These are phyloP conservation scores for Cydia pomonella DNA, from an alignment of 1,140 invertebrate genomes.

Conservation along the genomic window DNA sequence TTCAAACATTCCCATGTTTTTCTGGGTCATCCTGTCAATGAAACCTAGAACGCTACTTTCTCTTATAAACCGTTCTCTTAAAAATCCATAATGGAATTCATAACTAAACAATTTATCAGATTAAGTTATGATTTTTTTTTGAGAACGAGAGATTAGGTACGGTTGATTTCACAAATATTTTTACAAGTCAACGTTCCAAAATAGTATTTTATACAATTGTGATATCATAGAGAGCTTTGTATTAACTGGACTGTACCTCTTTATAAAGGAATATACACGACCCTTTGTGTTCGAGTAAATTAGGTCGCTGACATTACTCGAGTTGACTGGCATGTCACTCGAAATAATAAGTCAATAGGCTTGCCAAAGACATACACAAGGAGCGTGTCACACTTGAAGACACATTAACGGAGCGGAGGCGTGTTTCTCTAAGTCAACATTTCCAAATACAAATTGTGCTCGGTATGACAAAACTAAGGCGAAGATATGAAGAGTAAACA, in stretches of 20 bases:
- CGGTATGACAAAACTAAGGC: background rate
- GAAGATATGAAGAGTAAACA: background rate
- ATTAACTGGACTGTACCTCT: background rate
- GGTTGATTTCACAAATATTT: too few species aligned
- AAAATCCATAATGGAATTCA: too few species aligned
- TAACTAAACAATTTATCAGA: too few species aligned
- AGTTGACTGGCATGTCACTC: background rate
- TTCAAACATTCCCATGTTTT: too few species aligned
- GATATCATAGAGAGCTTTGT: too few species aligned
- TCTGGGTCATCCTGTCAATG: too few species aligned
- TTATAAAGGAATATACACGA: background rate
- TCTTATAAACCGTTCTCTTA: too few species aligned
- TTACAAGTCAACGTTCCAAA: background rate
- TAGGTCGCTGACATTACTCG: background rate
- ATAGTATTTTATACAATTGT: background rate
- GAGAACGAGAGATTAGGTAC: too few species aligned
- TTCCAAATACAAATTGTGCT: background rate
- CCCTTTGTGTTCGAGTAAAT: background rate
- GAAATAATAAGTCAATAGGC: background rate
- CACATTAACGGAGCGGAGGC: background rate
- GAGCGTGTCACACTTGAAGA: background rate
- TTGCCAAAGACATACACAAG: conserved; percentile 7
- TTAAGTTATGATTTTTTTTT: too few species aligned
- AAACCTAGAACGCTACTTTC: too few species aligned
- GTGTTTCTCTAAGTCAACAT: background rate